These are phyloP conservation scores for Lutraria lutraria DNA, from an alignment of 2,888 invertebrate genomes.

Conservation along the genomic window DNA sequence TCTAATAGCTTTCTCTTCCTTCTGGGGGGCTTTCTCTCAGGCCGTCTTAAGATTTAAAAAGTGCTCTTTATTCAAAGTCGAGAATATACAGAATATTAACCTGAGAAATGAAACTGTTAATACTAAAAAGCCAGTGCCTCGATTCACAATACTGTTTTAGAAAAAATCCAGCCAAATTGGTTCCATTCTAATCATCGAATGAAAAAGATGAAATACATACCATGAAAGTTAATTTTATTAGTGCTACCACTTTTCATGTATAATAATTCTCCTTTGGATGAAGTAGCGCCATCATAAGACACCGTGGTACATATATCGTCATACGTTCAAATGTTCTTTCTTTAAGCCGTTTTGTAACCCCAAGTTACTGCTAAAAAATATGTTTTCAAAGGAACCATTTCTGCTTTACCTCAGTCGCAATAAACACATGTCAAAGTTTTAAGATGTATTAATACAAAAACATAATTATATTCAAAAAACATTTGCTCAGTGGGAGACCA, in stretches of 20 bases:
- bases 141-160: too few relatives aligned
- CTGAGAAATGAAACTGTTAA: too few relatives aligned
- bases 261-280: conserved; percentile 5
- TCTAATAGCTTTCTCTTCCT: too few relatives aligned
- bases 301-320: neutral
- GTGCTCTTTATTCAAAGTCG: too few relatives aligned
- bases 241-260: neutral
- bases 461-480: conserved; percentile 41
- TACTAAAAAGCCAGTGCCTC: too few relatives aligned
- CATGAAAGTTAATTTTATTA: conserved; percentile 2
- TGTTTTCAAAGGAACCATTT: conserved; percentile 35
- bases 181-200: neutral
- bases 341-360: neutral
- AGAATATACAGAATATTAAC: too few relatives aligned
- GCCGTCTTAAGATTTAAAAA: too few relatives aligned
- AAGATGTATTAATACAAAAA: conserved; percentile 39
- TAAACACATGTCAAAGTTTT: conserved; percentile 39
- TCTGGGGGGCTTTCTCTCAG: too few relatives aligned
- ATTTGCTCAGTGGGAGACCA: conserved; percentile 39
- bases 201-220: neutral
- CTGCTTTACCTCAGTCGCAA: conserved; percentile 37
- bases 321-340: conserved; percentile 26
- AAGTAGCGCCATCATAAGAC: neutral
- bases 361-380: conserved; percentile 26
- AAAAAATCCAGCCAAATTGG: neutral